Percentiles rank a stretch among this genome's conserved stretches.
Evolutionary conservation across 2,797 vertebrate species (phyloP).

Genomic region (Danionella dracula): DNA sequence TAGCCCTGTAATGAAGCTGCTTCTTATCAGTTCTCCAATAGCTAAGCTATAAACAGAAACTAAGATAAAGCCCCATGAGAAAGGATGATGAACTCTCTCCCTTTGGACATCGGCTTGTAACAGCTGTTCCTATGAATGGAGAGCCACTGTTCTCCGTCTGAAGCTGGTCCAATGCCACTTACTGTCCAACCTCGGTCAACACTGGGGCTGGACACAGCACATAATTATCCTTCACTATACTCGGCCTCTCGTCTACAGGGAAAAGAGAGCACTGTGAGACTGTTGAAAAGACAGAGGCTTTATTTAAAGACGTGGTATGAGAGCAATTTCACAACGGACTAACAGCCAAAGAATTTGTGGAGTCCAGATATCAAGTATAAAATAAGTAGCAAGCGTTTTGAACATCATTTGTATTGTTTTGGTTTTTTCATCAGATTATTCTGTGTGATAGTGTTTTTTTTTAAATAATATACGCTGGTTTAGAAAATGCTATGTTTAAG

Average conservation of each 20-base stretch:
- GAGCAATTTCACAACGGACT: no score
- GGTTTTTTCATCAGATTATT: no score
- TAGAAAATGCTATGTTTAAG: no score
- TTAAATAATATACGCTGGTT: no score
- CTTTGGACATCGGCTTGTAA: background rate
- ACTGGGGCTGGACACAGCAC: conserved; percentile 85
- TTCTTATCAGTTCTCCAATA: conserved; percentile 39
- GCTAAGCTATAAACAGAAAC: conserved; percentile 33
- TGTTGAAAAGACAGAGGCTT: conserved; percentile 26
- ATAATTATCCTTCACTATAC: conserved; percentile 69
- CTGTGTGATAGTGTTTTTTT: no score
- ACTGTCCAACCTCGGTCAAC: conserved; percentile 85
- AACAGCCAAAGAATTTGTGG: no score
- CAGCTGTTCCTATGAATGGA: conserved; percentile 32
- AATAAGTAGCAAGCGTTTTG: no score
- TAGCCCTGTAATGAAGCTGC: background rate
- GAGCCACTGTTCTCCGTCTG: conserved; percentile 10
- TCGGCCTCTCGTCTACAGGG: conserved; percentile 79
- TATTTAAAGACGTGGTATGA: background rate
- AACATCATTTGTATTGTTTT: no score
- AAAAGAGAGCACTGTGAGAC: conserved; percentile 34
- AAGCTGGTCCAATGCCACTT: conserved; percentile 65
- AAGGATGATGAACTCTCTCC: conserved; percentile 8
- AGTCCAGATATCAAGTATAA: no score
- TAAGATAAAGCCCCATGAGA: conserved; percentile 10